Base-by-base conservation (phyloP, 2,797 vertebrate genomes). In the Nyctalus aviator region DNA sequence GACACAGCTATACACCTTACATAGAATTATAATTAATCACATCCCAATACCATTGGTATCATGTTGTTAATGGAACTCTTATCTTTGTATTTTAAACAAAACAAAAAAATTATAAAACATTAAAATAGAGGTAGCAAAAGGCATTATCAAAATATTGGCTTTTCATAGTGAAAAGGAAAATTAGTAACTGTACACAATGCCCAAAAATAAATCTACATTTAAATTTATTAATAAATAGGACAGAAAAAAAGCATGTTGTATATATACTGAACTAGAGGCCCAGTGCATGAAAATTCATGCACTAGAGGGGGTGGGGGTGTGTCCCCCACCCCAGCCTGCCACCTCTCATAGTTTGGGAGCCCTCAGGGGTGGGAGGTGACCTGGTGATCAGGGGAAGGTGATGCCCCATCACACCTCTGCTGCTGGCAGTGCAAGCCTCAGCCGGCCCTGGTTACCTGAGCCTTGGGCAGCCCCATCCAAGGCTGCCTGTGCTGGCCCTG, bases 51-150 rank as follows among this genome's bases (percentile, higher is more conserved):
- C 9, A 62, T 3, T 73, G 17, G 8, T 13, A 82, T 37, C 37
- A 75, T 17, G 30, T 25, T 86, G 25, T 79, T 84, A 88, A 73
- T 75, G 2, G 64, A 75, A 75, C 50, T 69, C 30, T 75, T 75
- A 75, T 21, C 30, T n/a, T 50, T 75, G 7, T 12, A 62, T 78
- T 94, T 94, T 92, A 92, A 96, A 82, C 21, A 84, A 93, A 11
- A 41, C 9, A 11, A 44, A 86, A 84, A 53, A 57, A 20, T 84
- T 66, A 91, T 10, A 86, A 84, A 88, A 59, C 71, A 30, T 21
- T 84, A 7, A 7, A 76, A 94, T 2, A 91, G 17, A 96, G 46
- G 44, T 8, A 84, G 66, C 13, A 95, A 90, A 94, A 75, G n/a
- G 27, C 46, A 79, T 41, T 77, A 86, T 9, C 14, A 78, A 94